Conservation (phyloP, 2,797 vertebrate genomes). For the Anniella stebbinsi region DNA sequence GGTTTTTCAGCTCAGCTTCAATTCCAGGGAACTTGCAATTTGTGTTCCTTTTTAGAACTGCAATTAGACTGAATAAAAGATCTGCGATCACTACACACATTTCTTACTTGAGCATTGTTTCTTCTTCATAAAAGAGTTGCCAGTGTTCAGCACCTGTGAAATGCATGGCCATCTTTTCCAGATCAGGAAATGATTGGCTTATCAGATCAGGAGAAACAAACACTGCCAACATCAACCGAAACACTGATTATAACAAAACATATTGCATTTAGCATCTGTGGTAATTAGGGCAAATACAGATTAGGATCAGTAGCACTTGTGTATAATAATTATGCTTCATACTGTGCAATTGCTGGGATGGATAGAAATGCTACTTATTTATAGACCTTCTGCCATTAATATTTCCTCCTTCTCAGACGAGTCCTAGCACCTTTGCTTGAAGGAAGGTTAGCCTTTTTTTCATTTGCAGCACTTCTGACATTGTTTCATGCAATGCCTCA, state of each 20-base stretch:
- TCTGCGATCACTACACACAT: neutral
- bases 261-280: fast-evolving
- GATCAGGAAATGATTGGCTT: constrained; percentile 30
- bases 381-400: constrained; percentile 1
- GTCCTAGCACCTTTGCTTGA: neutral
- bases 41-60: neutral
- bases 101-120: neutral
- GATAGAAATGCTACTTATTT: constrained; percentile 53
- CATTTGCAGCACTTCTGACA: no score
- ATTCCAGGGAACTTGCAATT: neutral
- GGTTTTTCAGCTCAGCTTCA: neutral
- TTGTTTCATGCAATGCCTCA: no score
- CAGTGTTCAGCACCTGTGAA: neutral
- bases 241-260: neutral
- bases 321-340: constrained; percentile 54
- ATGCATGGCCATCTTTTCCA: constrained; percentile 28
- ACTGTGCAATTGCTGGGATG: constrained; percentile 42
- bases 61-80: neutral
- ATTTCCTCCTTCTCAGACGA: neutral
- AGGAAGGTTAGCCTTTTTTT: no score
- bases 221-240: constrained; percentile 18
- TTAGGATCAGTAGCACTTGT: constrained; percentile 48
- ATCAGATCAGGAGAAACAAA: constrained; percentile 37
- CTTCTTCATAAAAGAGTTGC: constrained; percentile 16
- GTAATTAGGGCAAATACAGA: constrained; percentile 20